These are phyloP conservation scores for Elmis aenea DNA, from an alignment of 2,888 invertebrate species.

Conservation along the genomic window DNA sequence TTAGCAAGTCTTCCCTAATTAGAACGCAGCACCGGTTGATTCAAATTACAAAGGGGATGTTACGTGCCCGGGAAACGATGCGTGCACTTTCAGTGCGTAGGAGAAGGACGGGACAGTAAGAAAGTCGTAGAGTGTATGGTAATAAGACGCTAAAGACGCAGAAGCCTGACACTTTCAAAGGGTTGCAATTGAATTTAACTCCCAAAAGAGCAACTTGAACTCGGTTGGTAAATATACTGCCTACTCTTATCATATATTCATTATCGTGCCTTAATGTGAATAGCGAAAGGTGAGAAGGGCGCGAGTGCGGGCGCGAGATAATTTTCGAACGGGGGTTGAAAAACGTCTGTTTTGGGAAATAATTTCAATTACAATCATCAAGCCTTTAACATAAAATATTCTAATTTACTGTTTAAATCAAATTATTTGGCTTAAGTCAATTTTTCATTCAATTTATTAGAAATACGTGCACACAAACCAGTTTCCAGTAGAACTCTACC, in stretches of 20 bases:
- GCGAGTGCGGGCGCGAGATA: too few species aligned
- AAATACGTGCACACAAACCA: too few species aligned
- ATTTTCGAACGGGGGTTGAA: too few species aligned
- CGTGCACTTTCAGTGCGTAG: conserved; percentile 13
- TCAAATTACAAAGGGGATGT: conserved; percentile 24
- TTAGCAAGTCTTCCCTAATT: conserved; percentile 28
- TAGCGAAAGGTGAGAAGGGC: conserved; percentile 24
- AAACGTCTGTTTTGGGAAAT: too few species aligned
- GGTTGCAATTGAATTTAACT: conserved; percentile 43
- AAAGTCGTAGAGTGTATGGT: conserved; percentile 20
- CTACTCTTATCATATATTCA: conserved; percentile 44
- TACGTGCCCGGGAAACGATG: conserved; percentile 16
- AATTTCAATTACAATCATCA: too few species aligned
- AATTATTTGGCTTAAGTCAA: too few species aligned
- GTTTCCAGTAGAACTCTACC: too few species aligned
- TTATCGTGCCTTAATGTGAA: conserved; percentile 41
- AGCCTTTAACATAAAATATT: too few species aligned
- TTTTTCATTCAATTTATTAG: too few species aligned
- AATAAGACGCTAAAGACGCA: conserved; percentile 33
- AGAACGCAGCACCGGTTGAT: conserved; percentile 25
- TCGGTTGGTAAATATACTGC: conserved; percentile 37
- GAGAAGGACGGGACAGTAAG: conserved; percentile 12
- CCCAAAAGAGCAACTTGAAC: conserved; percentile 42
- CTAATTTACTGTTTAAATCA: too few species aligned
- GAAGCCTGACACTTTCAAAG: conserved; percentile 39